Conservation (phyloP, 2,888 invertebrate genomes). For the Doris montereyensis region DNA sequence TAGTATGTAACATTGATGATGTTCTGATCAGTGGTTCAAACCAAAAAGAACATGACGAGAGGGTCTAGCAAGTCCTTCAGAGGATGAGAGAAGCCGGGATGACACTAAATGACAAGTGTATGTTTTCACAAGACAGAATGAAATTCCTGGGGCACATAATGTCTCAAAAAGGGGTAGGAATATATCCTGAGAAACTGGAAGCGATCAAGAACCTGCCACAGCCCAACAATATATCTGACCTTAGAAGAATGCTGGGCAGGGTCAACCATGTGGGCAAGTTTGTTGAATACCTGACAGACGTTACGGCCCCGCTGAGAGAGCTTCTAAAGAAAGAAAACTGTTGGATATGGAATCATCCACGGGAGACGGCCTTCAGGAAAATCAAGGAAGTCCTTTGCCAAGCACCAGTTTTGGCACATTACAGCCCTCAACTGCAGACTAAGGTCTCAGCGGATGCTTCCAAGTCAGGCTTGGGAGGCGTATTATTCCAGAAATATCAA, state of each 20-base stretch:
- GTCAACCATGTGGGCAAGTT: constrained; percentile 34
- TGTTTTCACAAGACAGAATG: constrained; percentile 13
- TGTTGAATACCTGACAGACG: not conserved
- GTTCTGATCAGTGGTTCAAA: not conserved
- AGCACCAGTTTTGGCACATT: constrained; percentile 12
- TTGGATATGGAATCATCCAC: constrained; percentile 22
- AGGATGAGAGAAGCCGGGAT: not conserved
- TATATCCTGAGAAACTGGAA: constrained; percentile 21
- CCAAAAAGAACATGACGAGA: constrained; percentile 11
- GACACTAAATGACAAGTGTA: constrained; percentile 27
- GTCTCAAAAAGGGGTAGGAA: not conserved
- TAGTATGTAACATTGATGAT: constrained; percentile 46
- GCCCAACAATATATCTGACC: constrained; percentile 20
- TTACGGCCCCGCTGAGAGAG: constrained; percentile 11
- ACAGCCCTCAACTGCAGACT: not conserved
- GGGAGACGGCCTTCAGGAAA: not conserved
- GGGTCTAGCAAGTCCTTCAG: constrained; percentile 1
- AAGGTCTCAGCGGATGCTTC: constrained; percentile 14
- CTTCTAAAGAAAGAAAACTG: constrained; percentile 17
- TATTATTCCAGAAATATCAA: constrained; percentile 12
- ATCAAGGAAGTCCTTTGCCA: not conserved
- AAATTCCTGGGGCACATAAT: constrained; percentile 46
- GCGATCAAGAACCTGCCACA: constrained; percentile 14
- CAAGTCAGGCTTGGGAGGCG: not conserved
- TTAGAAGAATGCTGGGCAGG: constrained; percentile 17